phyloP scores from a whole-genome alignment of 23 tunicate genomes.

The Styela clava region DNA sequence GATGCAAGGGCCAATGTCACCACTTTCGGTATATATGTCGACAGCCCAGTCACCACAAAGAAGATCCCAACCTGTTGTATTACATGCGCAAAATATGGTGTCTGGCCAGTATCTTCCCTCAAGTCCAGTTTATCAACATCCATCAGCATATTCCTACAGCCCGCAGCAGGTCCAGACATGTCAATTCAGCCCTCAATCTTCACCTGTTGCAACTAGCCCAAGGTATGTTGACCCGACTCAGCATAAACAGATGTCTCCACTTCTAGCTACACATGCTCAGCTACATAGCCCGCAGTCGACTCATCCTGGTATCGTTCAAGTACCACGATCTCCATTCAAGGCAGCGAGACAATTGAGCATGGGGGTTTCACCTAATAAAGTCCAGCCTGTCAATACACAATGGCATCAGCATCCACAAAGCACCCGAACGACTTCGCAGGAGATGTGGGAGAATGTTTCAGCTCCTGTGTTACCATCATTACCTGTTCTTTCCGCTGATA shows the following conservation, averaged over 20 bases:
- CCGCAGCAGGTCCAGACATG: neutral
- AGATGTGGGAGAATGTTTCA: constrained; percentile 15
- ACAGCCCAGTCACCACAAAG: constrained; percentile 7
- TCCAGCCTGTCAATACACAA: neutral
- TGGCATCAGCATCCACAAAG: neutral
- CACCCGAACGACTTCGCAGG: neutral
- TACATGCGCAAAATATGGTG: neutral
- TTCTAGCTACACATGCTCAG: neutral
- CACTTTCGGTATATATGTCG: constrained; percentile 12
- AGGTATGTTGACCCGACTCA: constrained; percentile 10
- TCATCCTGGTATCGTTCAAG: neutral
- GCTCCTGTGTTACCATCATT: neutral
- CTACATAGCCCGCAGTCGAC: neutral
- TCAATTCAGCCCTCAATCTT: neutral
- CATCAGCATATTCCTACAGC: neutral
- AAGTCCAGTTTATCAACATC: constrained; percentile 2
- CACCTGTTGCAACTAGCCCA: constrained; percentile 13
- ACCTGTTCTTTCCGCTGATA: constrained; percentile 15
- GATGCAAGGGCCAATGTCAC: constrained; percentile 18
- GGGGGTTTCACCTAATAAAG: neutral
- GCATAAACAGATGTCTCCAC: constrained; percentile 12
- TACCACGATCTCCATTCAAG: neutral
- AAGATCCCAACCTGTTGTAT: neutral
- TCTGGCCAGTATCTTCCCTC: neutral
- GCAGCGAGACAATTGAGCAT: constrained; percentile 14